Evolutionary conservation across 2,888 invertebrate genomes (phyloP).

Genomic region (Quadriops clusia): DNA sequence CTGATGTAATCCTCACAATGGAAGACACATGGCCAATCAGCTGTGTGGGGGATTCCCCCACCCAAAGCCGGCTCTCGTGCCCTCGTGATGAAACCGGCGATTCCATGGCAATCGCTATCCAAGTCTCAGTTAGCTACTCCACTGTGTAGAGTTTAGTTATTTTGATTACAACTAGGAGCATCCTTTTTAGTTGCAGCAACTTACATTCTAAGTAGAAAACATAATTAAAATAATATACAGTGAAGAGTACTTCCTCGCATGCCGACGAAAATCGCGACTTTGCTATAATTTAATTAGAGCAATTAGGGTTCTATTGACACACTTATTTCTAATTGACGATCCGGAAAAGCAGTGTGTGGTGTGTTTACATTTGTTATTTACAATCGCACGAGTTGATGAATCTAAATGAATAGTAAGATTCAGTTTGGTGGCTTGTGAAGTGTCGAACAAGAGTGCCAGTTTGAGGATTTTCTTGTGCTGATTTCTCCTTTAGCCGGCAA

Average conservation of each 20-base stretch:
- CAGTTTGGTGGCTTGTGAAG: constrained; percentile 3
- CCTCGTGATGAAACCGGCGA: constrained; percentile 18
- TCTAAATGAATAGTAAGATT: constrained; percentile 2
- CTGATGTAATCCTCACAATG: constrained; percentile 25
- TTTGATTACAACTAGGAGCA: constrained; percentile 8
- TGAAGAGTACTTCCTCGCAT: no score
- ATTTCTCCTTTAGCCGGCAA: constrained; percentile 23
- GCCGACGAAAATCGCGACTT: no score
- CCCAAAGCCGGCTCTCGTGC: constrained; percentile 14
- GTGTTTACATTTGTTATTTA: constrained; percentile 3
- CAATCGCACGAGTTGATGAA: constrained; percentile 1
- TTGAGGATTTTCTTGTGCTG: neutral
- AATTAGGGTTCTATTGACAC: constrained; percentile 1
- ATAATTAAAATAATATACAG: no score
- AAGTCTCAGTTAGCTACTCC: constrained; percentile 14
- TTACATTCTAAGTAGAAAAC: no score
- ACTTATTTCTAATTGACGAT: constrained; percentile 1
- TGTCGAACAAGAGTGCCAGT: neutral
- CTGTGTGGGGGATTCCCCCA: constrained; percentile 15
- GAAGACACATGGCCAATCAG: constrained; percentile 25
- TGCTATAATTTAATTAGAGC: no score
- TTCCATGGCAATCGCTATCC: constrained; percentile 14
- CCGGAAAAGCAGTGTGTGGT: no score
- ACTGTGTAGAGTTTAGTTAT: constrained; percentile 17
- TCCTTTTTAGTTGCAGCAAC: no score